Base-by-base conservation (phyloP, 2,888 invertebrate genomes). In the Melinopterus prodromus region DNA sequence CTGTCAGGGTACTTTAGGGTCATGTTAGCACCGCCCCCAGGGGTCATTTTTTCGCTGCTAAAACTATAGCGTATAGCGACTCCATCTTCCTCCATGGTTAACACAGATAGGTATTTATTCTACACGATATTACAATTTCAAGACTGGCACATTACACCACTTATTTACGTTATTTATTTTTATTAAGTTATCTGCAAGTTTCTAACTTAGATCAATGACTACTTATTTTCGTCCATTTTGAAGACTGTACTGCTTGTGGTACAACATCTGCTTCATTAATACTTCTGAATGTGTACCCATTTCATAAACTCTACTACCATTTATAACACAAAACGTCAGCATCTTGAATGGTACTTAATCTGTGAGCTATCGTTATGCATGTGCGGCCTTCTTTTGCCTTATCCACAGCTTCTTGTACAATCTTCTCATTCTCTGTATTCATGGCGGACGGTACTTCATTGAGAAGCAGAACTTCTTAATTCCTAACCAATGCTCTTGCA, bases 391-490 rank as follows among this genome's bases (percentile, higher is more conserved):
- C 91, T 85, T 94, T 93, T 0, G 97, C 97, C 79, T 92, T 92
- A 87, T 97, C 96, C 79, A 98, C 89, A 0, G 97, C 97, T 87
- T 95, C 95, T 91, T 98, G 97, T 0, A 98, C 97, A 82, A 96
- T 91, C 91, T 93, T 94, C 90, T 98, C 97, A 88, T 95, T 96
- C 89, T 96, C 95, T 1, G 94, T 93, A 87, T 97, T 97, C 77
- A 97, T 89, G 6, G 97, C 97, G 16, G 96, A 96, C 2, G 97
- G 97, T 0, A 96, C 96, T 88, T 97, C 97, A 86, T 97, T 97
- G 1, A 95, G 89, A 38, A 95, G 89, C 70, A 96, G 90, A 85
- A 97, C 94, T 86, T 93, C 93, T 0, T 97, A 97, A 85, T 95
- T 92, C 80, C 95, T 90, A 35, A 97, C 91, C 15, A 97, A 90